Evolutionary conservation across 1,140 invertebrate species (phyloP), one percentile per base, ranked within the genome.

Genomic region (Lanistes nyassanus): DNA sequence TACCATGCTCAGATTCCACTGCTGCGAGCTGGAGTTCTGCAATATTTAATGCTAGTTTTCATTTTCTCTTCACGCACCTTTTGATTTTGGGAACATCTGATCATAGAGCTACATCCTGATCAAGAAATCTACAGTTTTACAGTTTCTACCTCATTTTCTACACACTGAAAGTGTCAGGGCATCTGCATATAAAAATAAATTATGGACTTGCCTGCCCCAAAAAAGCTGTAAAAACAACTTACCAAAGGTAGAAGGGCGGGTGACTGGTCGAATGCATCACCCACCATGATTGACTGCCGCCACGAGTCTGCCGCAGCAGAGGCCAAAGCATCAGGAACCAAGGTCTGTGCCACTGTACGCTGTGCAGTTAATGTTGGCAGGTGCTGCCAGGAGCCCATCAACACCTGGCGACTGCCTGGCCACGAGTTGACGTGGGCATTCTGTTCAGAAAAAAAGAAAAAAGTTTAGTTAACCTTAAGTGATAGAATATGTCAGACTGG

Each of bases 301-400:
- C 94, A 95, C 77, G 94, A 92, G 74, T 91, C 92, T 55, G 78
- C 70, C 80, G 83, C 34, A 81, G 82, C 31, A 0, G 82, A 92
- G n/a, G 92, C 92, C 3, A 94, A 82, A 16, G 83, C 81, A 21
- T 84, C 84, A 11, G 85, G 80, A 26, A 90, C 84, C 3, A 93
- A 92, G 78, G 93, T 93, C 82, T 94, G 94, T 21, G 89, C 90
- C 23, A 89, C 93, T 2, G 94, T 92, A 47, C 94, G 93, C 82
- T 93, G 94, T 6, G 92, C 91, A 58, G 92, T 55, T 26, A 85
- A 65, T 29, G 82, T 80, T 29, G 86, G 93, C 71, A 93, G 90
- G 82, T 95, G 94, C 81, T 95, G 94, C 95, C 95, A 96, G 0
- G 94, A 94, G n/a, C 95, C 94, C 58, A 96, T 94, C 76, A 96